Conservation (phyloP, 2,797 vertebrate species). For the Clarias laeviceps region DNA sequence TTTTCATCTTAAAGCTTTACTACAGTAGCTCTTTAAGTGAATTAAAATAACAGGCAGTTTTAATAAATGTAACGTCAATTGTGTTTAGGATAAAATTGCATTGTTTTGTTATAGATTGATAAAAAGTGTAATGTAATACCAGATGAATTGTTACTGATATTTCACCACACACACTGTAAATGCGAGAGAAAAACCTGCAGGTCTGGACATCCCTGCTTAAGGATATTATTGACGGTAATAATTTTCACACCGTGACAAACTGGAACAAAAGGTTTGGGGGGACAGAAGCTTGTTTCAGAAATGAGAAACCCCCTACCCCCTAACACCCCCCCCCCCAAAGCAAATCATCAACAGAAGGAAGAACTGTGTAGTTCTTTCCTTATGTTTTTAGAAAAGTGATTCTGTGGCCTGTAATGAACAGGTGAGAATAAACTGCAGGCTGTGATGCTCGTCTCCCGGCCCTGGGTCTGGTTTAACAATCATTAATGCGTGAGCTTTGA, state of each 20-base stretch:
- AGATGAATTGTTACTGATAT: background rate
- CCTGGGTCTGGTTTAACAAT: constrained; percentile 13
- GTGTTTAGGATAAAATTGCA: background rate
- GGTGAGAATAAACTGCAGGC: constrained; percentile 6
- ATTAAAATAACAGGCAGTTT: background rate
- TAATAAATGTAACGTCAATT: background rate
- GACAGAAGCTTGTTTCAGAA: background rate
- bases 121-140: background rate
- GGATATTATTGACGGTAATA: background rate
- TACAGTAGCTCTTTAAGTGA: background rate
- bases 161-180: background rate
- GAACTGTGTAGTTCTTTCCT: background rate
- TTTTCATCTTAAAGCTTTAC: background rate
- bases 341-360: too few relatives aligned
- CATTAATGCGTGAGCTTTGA: constrained; percentile 17
- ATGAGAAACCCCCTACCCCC: too few relatives aligned
- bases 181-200: background rate
- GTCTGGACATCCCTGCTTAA: background rate
- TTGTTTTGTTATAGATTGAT: background rate
- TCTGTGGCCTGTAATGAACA: constrained; percentile 5
- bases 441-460: constrained; percentile 5
- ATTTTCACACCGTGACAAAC: background rate
- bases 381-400: background rate
- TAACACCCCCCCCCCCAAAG: too few relatives aligned
- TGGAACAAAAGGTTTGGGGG: background rate